Evolutionary conservation across 2,797 vertebrate genomes (phyloP), one percentile per base, ranked within the genome.

Genomic region (Sarcoramphus papa): DNA sequence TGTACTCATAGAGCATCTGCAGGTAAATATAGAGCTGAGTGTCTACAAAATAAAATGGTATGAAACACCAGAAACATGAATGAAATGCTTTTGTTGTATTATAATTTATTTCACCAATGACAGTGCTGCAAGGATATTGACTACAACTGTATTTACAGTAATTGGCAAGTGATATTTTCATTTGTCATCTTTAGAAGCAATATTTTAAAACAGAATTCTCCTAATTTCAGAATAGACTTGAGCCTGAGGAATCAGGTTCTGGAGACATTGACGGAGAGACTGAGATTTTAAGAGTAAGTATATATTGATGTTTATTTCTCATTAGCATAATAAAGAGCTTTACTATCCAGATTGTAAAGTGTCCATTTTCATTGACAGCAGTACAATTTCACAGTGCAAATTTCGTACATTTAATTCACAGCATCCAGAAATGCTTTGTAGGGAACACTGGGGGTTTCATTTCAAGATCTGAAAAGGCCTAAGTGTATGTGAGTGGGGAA

Each of bases 231-330:
- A 98, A 96, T 81, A 97, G 97, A 87, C 64, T 95, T 21, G 98
- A 99, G 91, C 93, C 96, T 9, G 98, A 99, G 86, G 99, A 98
- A 31, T 99, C 98, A 0, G 98, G 99, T 56, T 99, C 98, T 57
- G 98, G 98, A 47, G 98, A 99, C 87, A 97, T 97, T 92, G 98
- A 98, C 79, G 96, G 73, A 91, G 98, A 98, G 33, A 96, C 97
- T 4, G 99, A 99, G 85, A 88, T 99, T 51, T 83, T 98, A 48
- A 96, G 95, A 53, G 98, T 98, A 88, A 97, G 98, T 97, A n/a
- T 57, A 43, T 75, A 40, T 20, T 70, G 13, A 45, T 62, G 12
- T 43, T 69, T 68, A 27, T 86, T 87, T 80, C 28, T 77, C n/a
- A 43, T 54, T 69, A 35, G 6, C 50, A 64, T 57, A 14, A 63